Evolutionary conservation across 2,113 vertebrate genomes (phyloP).

Genomic region (Lethenteron camtschaticum): DNA sequence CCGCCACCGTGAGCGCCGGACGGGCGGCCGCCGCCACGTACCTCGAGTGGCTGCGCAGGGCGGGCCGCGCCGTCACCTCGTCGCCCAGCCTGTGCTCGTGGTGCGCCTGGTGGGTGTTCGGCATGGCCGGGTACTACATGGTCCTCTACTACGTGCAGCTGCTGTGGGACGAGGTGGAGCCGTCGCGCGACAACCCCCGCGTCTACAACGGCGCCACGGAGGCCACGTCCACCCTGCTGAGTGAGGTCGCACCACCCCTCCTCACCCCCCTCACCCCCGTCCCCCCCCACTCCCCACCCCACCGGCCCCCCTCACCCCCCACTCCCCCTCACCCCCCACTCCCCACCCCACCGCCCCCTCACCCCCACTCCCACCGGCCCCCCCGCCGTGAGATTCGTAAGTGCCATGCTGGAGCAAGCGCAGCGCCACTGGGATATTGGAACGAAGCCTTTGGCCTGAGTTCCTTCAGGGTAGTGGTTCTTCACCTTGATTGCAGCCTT

Average conservation of each 20-base stretch:
- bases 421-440: no score
- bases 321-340: not conserved
- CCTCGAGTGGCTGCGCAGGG: slow-evolving; percentile 38
- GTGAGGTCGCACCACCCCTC: slow-evolving; percentile 17
- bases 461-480: no score
- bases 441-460: no score
- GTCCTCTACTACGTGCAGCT: slow-evolving; percentile 68
- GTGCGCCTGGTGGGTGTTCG: slow-evolving; percentile 87
- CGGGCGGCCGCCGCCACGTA: slow-evolving; percentile 11
- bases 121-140: slow-evolving; percentile 74
- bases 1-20: not conserved
- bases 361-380: not conserved
- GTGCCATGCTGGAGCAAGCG: no score
- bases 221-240: slow-evolving; percentile 56
- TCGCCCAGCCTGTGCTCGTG: slow-evolving; percentile 51
- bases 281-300: not conserved
- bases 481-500: no score
- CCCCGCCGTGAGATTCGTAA: not conserved
- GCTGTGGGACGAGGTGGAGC: slow-evolving; percentile 43
- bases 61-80: slow-evolving; percentile 16
- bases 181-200: slow-evolving; percentile 11
- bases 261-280: not conserved
- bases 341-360: not conserved
- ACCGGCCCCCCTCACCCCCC: not conserved
- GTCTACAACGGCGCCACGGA: slow-evolving; percentile 76